These are phyloP conservation scores for Electrona antarctica DNA, from an alignment of 2,113 vertebrate genomes.

Conservation along the genomic window DNA sequence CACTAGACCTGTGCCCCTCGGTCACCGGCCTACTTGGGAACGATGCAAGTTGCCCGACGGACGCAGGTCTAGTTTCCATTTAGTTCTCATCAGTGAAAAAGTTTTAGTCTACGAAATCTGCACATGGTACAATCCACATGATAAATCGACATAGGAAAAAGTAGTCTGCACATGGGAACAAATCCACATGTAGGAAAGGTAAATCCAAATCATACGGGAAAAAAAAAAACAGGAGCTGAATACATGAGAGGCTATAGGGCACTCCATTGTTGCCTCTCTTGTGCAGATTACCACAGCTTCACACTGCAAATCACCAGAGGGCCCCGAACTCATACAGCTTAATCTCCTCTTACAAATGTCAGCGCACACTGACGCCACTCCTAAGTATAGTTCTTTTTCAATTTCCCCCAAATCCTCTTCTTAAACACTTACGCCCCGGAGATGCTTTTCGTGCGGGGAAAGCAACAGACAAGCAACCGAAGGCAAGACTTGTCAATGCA, in stretches of 20 bases:
- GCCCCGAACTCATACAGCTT: slow-evolving; percentile 12
- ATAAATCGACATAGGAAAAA: no score
- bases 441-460: neutral
- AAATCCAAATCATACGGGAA: no score
- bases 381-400: slow-evolving; percentile 34
- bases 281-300: slow-evolving; percentile 50
- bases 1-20: no score
- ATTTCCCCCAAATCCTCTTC: slow-evolving; percentile 48
- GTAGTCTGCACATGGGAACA: no score
- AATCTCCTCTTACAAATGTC: slow-evolving; percentile 51
- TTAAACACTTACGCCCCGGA: slow-evolving; percentile 51
- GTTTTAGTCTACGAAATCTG: no score
- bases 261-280: slow-evolving; percentile 52
- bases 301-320: slow-evolving; percentile 39
- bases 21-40: no score
- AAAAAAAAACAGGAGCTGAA: no score
- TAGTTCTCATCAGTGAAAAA: no score
- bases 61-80: no score
- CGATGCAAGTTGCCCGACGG: no score
- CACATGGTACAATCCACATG: no score
- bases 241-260: slow-evolving; percentile 38
- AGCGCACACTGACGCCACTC: slow-evolving; percentile 42
- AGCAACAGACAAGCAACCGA: slow-evolving; percentile 54
- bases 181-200: no score
- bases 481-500: slow-evolving; percentile 35